phyloP scores from a whole-genome alignment of 2,113 vertebrate species.

The Choloepus hoffmanni region DNA sequence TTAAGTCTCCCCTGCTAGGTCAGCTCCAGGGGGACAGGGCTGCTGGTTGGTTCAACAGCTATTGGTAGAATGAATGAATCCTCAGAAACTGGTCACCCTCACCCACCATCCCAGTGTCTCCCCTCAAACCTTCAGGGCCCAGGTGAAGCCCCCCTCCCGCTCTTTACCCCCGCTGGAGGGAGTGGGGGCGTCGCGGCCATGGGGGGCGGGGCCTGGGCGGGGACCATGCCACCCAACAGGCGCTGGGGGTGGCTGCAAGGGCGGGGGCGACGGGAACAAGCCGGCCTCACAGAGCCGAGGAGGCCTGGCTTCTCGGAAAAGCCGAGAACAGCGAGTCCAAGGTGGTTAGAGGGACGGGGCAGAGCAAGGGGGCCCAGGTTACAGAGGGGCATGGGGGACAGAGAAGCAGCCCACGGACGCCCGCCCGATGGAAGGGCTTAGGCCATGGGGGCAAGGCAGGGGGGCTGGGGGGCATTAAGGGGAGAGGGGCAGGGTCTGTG shows the following conservation, averaged over 20 bases:
- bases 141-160: slow-evolving; percentile 53
- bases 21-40: slow-evolving; percentile 19
- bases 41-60: slow-evolving; percentile 33
- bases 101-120: neutral
- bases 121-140: slow-evolving; percentile 15
- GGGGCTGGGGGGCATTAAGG: neutral
- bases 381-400: neutral
- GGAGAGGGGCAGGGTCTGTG: neutral
- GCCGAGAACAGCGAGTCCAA: slow-evolving; percentile 70
- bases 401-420: neutral
- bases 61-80: slow-evolving; percentile 77
- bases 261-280: slow-evolving; percentile 68
- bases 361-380: slow-evolving; percentile 46
- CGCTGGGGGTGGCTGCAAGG: slow-evolving; percentile 59
- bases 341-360: slow-evolving; percentile 27
- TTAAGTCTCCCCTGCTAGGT: slow-evolving; percentile 30
- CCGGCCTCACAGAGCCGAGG: slow-evolving; percentile 70
- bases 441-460: neutral
- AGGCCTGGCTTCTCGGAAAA: slow-evolving; percentile 79
- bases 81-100: slow-evolving; percentile 47
- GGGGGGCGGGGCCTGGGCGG: slow-evolving; percentile 51
- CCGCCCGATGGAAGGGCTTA: neutral
- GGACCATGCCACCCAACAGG: slow-evolving; percentile 65
- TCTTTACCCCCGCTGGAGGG: neutral
- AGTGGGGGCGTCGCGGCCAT: neutral